Conservation (phyloP, 2,888 invertebrate genomes). For the Pelosia muscerda region DNA sequence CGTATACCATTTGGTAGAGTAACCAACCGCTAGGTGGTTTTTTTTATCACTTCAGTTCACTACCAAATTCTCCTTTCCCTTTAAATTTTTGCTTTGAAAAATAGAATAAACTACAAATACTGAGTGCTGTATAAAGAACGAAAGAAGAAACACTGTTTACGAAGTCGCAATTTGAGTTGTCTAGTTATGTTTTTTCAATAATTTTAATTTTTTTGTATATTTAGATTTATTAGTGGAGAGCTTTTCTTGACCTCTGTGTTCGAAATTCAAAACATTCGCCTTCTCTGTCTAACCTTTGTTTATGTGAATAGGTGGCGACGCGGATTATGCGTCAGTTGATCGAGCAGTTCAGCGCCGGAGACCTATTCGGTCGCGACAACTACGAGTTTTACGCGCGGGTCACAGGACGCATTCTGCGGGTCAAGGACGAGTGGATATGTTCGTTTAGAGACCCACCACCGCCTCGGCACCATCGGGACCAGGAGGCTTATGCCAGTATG, state of each 20-base stretch:
- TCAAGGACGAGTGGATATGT: slow-evolving; percentile 98
- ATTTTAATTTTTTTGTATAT: too few relatives aligned
- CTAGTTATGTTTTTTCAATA: too few relatives aligned
- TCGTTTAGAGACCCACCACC: slow-evolving; percentile 96
- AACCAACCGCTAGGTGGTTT: too few relatives aligned
- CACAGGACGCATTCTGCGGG: slow-evolving; percentile 96
- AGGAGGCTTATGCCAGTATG: slow-evolving; percentile 90
- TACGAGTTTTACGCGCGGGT: slow-evolving; percentile 98
- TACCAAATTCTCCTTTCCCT: too few relatives aligned
- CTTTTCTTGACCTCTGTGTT: not conserved
- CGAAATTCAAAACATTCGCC: not conserved
- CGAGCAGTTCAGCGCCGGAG: slow-evolving; percentile 98
- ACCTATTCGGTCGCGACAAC: slow-evolving; percentile 97
- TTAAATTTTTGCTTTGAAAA: too few relatives aligned
- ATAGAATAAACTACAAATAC: too few relatives aligned
- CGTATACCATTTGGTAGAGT: too few relatives aligned
- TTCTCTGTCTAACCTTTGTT: not conserved
- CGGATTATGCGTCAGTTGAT: slow-evolving; percentile 98
- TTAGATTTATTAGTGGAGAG: not conserved
- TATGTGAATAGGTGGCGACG: slow-evolving; percentile 92
- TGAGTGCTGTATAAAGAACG: too few relatives aligned
- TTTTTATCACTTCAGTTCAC: too few relatives aligned
- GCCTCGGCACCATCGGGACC: slow-evolving; percentile 87
- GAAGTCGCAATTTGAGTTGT: too few relatives aligned
- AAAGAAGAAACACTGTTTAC: too few relatives aligned